phyloP scores from a whole-genome alignment of 2,113 vertebrate genomes.

The Emydocephalus ijimae region DNA sequence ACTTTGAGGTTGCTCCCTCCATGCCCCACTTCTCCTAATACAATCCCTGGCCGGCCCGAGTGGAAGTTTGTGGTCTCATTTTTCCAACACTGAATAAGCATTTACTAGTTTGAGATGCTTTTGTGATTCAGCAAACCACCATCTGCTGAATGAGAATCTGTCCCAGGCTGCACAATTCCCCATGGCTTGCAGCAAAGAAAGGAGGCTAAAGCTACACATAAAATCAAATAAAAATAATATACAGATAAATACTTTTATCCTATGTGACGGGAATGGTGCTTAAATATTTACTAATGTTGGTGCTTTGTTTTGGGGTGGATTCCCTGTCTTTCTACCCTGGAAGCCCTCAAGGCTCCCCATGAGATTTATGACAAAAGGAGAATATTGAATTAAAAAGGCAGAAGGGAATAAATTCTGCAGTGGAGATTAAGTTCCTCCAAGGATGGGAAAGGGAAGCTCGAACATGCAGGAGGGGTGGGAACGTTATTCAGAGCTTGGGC shows the following conservation, averaged over 20 bases:
- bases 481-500: neutral
- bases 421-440: neutral
- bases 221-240: neutral
- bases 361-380: too few relatives aligned
- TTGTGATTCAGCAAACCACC: neutral
- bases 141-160: neutral
- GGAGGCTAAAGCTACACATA: neutral
- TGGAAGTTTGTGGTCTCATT: neutral
- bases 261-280: neutral
- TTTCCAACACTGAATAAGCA: neutral
- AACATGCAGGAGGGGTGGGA: neutral
- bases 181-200: neutral
- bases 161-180: neutral
- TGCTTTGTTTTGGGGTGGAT: neutral
- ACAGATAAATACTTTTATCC: neutral
- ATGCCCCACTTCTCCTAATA: fast-evolving
- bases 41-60: neutral
- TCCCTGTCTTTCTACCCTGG: neutral
- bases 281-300: neutral
- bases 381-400: neutral
- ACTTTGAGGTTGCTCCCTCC: neutral
- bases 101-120: neutral
- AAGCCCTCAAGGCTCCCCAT: neutral
- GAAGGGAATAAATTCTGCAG: neutral
- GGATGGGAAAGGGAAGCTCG: too few relatives aligned